These are phyloP conservation scores for Drosophila anomalata DNA, from an alignment of 2,888 invertebrate species.

Conservation along the genomic window DNA sequence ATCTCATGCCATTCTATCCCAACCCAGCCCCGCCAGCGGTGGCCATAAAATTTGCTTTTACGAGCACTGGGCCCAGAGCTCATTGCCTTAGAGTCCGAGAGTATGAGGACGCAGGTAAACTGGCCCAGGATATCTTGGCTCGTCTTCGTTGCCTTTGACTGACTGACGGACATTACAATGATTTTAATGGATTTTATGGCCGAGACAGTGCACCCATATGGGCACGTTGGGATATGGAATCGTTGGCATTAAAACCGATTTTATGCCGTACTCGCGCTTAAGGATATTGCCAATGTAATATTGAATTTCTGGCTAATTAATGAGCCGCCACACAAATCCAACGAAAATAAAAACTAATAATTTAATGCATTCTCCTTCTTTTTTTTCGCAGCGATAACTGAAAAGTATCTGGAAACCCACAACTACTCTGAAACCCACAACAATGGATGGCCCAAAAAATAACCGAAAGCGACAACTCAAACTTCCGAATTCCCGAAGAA, in stretches of 20 bases:
- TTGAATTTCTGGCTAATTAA: slow-evolving; percentile 60
- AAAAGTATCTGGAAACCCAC: slow-evolving; percentile 22
- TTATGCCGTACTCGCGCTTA: slow-evolving; percentile 59
- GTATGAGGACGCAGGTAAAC: slow-evolving; percentile 60
- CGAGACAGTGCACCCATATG: slow-evolving; percentile 73
- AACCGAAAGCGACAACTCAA: slow-evolving; percentile 8
- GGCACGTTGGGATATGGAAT: slow-evolving; percentile 58
- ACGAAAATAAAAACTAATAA: slow-evolving; percentile 19
- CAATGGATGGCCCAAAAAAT: slow-evolving; percentile 1
- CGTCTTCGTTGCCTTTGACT: slow-evolving; percentile 45
- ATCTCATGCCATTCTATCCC: slow-evolving; percentile 3
- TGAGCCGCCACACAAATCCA: slow-evolving; percentile 17
- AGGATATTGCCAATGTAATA: slow-evolving; percentile 49
- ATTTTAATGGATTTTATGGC: slow-evolving; percentile 75
- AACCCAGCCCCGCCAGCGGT: slow-evolving; percentile 34
- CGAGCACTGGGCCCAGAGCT: slow-evolving; percentile 55
- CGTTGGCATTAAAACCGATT: slow-evolving; percentile 56
- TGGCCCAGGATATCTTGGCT: slow-evolving; percentile 33
- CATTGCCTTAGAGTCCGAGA: slow-evolving; percentile 44
- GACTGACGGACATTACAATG: slow-evolving; percentile 75
- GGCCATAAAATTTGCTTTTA: slow-evolving; percentile 73
- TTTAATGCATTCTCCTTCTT: slow-evolving; percentile 10
- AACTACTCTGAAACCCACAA: slow-evolving; percentile 7
- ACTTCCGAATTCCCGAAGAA: slow-evolving; percentile 12
- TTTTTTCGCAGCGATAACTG: slow-evolving; percentile 58